phyloP scores from a whole-genome alignment of 2,797 vertebrate species.

The Vireo griseus region DNA sequence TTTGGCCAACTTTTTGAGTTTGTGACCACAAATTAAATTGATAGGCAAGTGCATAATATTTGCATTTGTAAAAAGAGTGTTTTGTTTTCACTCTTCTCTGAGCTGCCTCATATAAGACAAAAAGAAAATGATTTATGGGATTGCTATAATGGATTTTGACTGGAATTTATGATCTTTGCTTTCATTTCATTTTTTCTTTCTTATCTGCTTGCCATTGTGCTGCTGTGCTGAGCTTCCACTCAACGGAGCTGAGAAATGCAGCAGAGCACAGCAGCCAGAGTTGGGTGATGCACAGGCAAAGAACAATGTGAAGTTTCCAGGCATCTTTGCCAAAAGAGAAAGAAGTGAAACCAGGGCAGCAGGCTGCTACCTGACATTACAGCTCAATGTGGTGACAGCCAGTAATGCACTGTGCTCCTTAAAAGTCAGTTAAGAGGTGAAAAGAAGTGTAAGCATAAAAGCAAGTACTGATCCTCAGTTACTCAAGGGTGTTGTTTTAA shows the following conservation, averaged over 20 bases:
- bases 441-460: background rate
- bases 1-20: background rate
- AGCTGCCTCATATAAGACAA: background rate
- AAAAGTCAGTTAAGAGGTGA: background rate
- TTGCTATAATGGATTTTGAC: background rate
- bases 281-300: background rate
- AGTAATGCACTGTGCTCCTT: background rate
- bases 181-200: background rate
- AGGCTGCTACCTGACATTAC: background rate
- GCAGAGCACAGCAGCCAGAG: background rate
- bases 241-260: background rate
- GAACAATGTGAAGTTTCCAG: background rate
- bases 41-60: background rate
- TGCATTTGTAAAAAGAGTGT: background rate
- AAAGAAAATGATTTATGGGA: background rate
- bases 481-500: background rate
- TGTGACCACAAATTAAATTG: background rate
- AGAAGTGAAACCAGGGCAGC: background rate
- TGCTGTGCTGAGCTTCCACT: background rate
- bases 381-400: background rate
- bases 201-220: background rate
- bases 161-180: background rate
- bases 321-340: background rate
- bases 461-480: background rate
- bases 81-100: background rate